Conservation (phyloP, 2,797 vertebrate species). For the Potorous gilbertii region DNA sequence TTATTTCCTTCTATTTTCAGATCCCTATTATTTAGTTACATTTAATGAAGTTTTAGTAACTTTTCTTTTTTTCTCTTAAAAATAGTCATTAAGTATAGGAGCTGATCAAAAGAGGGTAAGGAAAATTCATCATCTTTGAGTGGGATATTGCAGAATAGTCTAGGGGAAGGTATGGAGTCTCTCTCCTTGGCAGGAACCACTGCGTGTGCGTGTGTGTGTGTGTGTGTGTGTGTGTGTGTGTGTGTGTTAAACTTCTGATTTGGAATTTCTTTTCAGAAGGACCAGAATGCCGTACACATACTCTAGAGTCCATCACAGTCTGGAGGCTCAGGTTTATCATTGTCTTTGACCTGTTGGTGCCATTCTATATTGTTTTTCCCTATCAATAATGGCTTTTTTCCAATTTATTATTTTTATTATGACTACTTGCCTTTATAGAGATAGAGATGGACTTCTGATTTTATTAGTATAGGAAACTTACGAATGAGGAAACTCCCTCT, state of each 20-base stretch:
- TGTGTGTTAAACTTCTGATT: neutral
- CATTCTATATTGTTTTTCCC: neutral
- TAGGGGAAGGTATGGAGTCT: neutral
- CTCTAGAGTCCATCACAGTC: neutral
- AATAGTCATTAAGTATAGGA: neutral
- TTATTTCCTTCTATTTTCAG: neutral
- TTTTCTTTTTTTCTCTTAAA: neutral
- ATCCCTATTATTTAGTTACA: neutral
- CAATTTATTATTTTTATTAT: neutral
- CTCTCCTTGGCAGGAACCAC: neutral
- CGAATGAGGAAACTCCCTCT: neutral
- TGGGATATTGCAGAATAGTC: neutral
- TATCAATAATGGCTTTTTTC: neutral
- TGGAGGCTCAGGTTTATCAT: neutral
- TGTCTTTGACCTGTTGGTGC: neutral
- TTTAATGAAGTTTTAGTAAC: slow-evolving; percentile 18
- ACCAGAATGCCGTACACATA: neutral
- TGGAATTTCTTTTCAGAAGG: neutral
- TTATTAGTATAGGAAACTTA: neutral
- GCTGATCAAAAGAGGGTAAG: neutral
- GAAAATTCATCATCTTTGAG: neutral
- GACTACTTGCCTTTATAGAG: neutral
- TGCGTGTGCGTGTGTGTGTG: neutral
- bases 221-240: too few relatives aligned
- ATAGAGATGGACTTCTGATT: neutral